Conservation (phyloP, 2,888 invertebrate species). For the Brenthis ino region DNA sequence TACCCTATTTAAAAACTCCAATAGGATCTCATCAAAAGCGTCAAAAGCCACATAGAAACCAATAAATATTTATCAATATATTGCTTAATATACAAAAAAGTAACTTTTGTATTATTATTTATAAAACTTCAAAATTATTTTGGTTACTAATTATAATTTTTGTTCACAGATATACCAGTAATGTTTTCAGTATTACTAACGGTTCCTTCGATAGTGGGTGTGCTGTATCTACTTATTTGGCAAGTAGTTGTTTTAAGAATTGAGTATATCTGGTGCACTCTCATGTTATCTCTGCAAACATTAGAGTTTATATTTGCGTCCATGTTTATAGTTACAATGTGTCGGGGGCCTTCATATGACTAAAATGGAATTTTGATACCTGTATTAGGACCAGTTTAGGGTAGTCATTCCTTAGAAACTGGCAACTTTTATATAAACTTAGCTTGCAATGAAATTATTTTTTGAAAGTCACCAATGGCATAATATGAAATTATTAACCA, state of each 20-base stretch:
- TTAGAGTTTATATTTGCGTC: constrained; percentile 92
- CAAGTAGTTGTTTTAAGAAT: constrained; percentile 93
- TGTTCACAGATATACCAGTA: constrained; percentile 87
- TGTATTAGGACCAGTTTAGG: constrained; percentile 17
- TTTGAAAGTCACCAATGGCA: not conserved
- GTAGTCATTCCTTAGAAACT: constrained; percentile 4
- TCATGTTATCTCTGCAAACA: constrained; percentile 90
- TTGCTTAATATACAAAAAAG: too few relatives aligned
- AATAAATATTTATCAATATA: too few relatives aligned
- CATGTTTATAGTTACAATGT: constrained; percentile 86
- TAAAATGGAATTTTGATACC: constrained; percentile 44
- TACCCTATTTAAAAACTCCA: not conserved
- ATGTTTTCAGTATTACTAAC: constrained; percentile 91
- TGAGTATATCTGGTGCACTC: constrained; percentile 93
- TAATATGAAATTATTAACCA: too few relatives aligned
- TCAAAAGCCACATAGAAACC: too few relatives aligned
- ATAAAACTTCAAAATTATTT: too few relatives aligned
- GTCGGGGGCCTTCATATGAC: constrained; percentile 83
- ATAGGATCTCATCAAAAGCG: too few relatives aligned
- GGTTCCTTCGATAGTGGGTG: constrained; percentile 91
- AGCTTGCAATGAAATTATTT: not conserved
- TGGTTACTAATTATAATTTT: not conserved
- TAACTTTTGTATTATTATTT: too few relatives aligned
- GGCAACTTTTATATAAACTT: constrained; percentile 17
- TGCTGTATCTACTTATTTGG: constrained; percentile 92